These are phyloP conservation scores for Spodoptera litura DNA, from an alignment of 1,140 invertebrate genomes.

Conservation along the genomic window DNA sequence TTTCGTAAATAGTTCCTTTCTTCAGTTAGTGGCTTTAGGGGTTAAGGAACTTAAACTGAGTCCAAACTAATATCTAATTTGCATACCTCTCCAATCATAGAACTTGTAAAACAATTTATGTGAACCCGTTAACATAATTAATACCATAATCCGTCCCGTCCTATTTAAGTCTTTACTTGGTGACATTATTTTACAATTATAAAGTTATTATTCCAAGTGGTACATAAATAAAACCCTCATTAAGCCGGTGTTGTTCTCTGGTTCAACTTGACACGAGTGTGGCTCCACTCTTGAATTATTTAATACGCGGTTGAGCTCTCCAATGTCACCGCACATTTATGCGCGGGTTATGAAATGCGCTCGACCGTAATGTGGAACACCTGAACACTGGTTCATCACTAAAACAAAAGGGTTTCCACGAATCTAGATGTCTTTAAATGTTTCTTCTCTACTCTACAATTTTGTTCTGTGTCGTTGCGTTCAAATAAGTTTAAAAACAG, in stretches of 20 bases:
- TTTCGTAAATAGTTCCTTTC: neutral
- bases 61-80: neutral
- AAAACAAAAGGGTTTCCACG: too few species aligned
- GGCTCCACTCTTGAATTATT: conserved; percentile 38
- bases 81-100: neutral
- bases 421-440: neutral
- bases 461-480: too few species aligned
- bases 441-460: too few species aligned
- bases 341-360: conserved; percentile 7
- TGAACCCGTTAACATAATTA: neutral
- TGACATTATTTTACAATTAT: neutral
- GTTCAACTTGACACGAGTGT: conserved; percentile 25
- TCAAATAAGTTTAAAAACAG: too few species aligned
- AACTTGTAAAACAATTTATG: conserved; percentile 1
- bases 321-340: conserved; percentile 21
- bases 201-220: conserved; percentile 5
- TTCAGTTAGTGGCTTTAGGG: neutral
- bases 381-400: neutral
- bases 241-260: neutral
- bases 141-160: neutral
- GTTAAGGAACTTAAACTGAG: neutral
- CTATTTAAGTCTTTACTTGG: neutral
- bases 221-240: conserved; percentile 28
- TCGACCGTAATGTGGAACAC: neutral
- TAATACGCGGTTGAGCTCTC: conserved; percentile 28